Evolutionary conservation across 1,140 invertebrate genomes (phyloP), one percentile per base, ranked within the genome.

Genomic region (Anthonomus grandis): DNA sequence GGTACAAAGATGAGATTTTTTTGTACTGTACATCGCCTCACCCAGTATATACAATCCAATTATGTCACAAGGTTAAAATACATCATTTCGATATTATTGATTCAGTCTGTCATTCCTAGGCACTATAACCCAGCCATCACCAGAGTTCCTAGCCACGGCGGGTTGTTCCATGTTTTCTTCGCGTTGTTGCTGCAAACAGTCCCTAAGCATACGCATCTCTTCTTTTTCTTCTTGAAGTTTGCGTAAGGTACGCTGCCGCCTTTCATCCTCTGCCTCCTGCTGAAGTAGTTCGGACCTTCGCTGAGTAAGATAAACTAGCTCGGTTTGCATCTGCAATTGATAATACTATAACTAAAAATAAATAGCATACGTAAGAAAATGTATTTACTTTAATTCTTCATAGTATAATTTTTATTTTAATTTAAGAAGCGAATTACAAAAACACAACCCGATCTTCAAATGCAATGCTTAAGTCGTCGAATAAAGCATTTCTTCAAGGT

Each of bases 251-350:
- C 79, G 77, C 54, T 80, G 77, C 64, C 83, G 79, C 66, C 83
- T 79, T 62, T 86, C 79, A 59, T 78, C 78, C 57, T 86, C 81
- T 27, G 80, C 82, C 60, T 87, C 76, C 62, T 82, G 80, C 60
- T 86, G 83, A 24, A 80, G 70, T 50, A 91, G 73, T 60, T 86
- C 79, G 62, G 83, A 80, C 70, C 84, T 87, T 63, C 82, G 78
- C 66, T 86, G 83, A 34, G 81, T 78, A 42, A 89, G 73, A 57
- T 86, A 81, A 2, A 83, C 83, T 50, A 90, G 79, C 74, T 91
- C 86, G 27, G 86, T 87, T 74, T 90, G 85, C 38, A 88, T 81
- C 86, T 87, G 73, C 42, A 78, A 79, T n/a, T n/a, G n/a, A n/a
- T n/a, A n/a, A n/a, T n/a, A n/a, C n/a, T n/a, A n/a, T n/a, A n/a